These are phyloP conservation scores for Cosmia trapezina DNA, from an alignment of 2,888 invertebrate genomes.

Conservation along the genomic window DNA sequence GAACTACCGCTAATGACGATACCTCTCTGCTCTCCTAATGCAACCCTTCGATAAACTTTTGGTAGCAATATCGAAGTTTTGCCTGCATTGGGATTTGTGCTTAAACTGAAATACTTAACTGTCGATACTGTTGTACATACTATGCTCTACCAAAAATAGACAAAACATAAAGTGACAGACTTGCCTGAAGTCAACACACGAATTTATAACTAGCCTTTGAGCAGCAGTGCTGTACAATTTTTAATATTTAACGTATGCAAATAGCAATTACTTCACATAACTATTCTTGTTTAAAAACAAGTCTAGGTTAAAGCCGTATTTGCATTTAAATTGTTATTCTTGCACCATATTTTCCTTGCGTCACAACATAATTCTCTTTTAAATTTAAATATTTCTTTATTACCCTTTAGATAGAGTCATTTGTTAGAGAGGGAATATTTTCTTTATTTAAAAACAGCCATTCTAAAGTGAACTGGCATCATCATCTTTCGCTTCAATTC, in stretches of 20 bases:
- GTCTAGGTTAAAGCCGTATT: conserved; percentile 33
- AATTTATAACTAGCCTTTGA: background rate
- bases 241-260: conserved; percentile 13
- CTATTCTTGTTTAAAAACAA: conserved; percentile 24
- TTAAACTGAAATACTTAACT: background rate
- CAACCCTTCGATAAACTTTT: conserved; percentile 1
- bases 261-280: conserved; percentile 21
- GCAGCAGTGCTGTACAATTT: background rate
- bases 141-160: background rate
- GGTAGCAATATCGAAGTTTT: background rate
- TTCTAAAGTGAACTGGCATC: background rate
- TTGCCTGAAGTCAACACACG: background rate
- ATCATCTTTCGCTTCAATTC: conserved; percentile 18
- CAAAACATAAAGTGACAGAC: background rate
- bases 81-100: background rate
- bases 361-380: conserved; percentile 7
- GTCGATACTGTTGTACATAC: background rate
- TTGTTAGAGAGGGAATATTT: conserved; percentile 8
- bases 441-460: background rate
- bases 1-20: background rate
- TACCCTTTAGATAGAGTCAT: background rate
- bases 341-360: conserved; percentile 27
- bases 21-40: background rate
- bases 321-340: conserved; percentile 44
- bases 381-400: conserved; percentile 25